Conservation (phyloP, 2,888 invertebrate species). For the Embidobia sp. region DNA sequence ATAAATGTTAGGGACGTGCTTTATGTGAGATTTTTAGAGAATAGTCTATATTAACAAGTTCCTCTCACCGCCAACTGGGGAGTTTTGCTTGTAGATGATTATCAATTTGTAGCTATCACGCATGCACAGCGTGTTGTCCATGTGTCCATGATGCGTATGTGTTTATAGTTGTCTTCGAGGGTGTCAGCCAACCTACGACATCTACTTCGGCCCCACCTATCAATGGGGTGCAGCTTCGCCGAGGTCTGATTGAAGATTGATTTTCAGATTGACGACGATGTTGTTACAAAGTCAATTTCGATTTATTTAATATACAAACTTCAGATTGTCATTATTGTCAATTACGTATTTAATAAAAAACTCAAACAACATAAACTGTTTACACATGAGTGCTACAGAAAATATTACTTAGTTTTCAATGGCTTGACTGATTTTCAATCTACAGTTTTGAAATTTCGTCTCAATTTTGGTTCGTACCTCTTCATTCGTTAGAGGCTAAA, state of each 20-base stretch:
- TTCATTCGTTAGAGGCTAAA: too few species aligned
- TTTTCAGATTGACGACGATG: conserved; percentile 39
- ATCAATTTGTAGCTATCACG: conserved; percentile 75
- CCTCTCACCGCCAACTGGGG: conserved; percentile 12
- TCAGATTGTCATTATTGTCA: too few species aligned
- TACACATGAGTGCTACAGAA: too few species aligned
- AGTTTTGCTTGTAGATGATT: conserved; percentile 68
- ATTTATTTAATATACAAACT: neutral
- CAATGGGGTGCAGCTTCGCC: conserved; percentile 16
- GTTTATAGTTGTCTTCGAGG: conserved; percentile 68
- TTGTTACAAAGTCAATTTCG: conserved; percentile 13
- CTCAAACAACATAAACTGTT: too few species aligned
- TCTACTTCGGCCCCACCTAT: conserved; percentile 64
- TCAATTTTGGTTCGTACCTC: too few species aligned
- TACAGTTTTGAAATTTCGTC: too few species aligned
- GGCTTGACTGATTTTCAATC: too few species aligned
- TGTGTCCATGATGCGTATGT: conserved; percentile 47
- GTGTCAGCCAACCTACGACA: conserved; percentile 70
- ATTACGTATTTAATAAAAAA: neutral
- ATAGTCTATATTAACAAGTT: conserved; percentile 43
- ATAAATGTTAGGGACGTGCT: conserved; percentile 32
- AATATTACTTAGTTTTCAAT: too few species aligned
- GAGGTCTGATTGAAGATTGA: conserved; percentile 36
- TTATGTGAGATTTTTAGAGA: conserved; percentile 27
- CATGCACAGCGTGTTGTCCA: conserved; percentile 37